phyloP scores from a whole-genome alignment of 1,140 invertebrate species.

The Bombyx mandarina region DNA sequence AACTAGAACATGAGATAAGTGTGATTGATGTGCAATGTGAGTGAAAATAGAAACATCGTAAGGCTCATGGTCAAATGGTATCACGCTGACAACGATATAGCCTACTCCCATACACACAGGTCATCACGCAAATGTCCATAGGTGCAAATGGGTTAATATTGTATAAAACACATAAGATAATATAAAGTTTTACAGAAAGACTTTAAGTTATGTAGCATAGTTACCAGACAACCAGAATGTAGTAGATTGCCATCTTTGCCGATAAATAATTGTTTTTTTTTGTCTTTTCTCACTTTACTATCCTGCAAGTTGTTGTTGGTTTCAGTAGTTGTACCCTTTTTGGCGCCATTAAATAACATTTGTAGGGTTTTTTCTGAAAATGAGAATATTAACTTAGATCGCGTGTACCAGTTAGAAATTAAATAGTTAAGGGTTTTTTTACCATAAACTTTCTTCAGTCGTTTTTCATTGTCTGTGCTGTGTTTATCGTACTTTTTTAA shows the following conservation, averaged over 20 bases:
- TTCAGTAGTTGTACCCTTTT: constrained; percentile 25
- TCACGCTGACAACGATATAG: too few species aligned
- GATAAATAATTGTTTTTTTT: constrained; percentile 50
- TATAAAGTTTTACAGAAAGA: too few species aligned
- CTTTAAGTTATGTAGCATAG: too few species aligned
- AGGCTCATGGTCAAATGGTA: too few species aligned
- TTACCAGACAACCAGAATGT: constrained; percentile 37
- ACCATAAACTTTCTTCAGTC: constrained; percentile 53
- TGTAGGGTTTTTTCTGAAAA: constrained; percentile 52
- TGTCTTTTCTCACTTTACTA: constrained; percentile 23
- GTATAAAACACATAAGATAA: too few species aligned
- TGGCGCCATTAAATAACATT: constrained; percentile 46
- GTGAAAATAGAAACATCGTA: too few species aligned
- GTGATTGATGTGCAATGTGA: too few species aligned
- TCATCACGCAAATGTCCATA: too few species aligned
- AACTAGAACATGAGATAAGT: too few species aligned
- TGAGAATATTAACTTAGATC: constrained; percentile 1
- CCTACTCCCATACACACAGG: too few species aligned
- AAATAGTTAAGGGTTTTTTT: constrained; percentile 4
- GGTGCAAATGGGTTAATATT: too few species aligned
- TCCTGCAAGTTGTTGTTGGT: constrained; percentile 6
- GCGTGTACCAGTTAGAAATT: background rate
- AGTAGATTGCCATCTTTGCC: constrained; percentile 38
- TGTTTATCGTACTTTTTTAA: constrained; percentile 50
- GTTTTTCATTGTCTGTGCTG: constrained; percentile 30